phyloP scores from a whole-genome alignment of 2,888 invertebrate genomes.

The Biston stratarius region DNA sequence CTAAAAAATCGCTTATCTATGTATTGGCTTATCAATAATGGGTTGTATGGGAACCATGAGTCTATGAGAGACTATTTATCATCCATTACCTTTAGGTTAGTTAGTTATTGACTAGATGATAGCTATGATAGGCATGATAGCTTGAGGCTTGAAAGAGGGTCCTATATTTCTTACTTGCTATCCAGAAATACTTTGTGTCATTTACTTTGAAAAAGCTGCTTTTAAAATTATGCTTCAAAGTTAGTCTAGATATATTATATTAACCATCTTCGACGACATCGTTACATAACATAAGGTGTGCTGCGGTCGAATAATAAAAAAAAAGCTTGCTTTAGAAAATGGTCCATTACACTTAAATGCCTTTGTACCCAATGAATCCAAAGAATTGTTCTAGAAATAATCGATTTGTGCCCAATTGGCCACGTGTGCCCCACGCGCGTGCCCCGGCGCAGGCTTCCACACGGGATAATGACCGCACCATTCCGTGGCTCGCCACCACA shows the following conservation, averaged over 20 bases:
- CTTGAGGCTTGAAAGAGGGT: background rate
- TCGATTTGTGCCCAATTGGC: constrained; percentile 16
- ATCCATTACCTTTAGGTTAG: background rate
- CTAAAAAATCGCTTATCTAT: no score
- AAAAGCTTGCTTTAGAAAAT: background rate
- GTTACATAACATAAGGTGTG: no score
- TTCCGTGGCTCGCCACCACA: constrained; percentile 64
- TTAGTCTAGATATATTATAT: no score
- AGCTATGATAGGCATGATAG: no score
- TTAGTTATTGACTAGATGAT: background rate
- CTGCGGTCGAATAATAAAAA: no score
- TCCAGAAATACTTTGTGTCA: no score
- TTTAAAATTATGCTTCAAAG: background rate
- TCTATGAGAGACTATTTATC: no score
- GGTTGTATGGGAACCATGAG: no score
- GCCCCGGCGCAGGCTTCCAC: constrained; percentile 49
- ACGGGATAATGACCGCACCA: constrained; percentile 70
- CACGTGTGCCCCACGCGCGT: constrained; percentile 56
- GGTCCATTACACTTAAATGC: background rate
- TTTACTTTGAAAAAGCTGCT: no score
- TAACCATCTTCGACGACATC: background rate
- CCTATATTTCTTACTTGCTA: background rate
- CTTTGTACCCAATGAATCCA: background rate
- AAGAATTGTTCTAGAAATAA: background rate
- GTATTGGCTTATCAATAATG: no score